These are phyloP conservation scores for Sthenelais limicola DNA, from an alignment of 2,888 invertebrate species.

Conservation along the genomic window DNA sequence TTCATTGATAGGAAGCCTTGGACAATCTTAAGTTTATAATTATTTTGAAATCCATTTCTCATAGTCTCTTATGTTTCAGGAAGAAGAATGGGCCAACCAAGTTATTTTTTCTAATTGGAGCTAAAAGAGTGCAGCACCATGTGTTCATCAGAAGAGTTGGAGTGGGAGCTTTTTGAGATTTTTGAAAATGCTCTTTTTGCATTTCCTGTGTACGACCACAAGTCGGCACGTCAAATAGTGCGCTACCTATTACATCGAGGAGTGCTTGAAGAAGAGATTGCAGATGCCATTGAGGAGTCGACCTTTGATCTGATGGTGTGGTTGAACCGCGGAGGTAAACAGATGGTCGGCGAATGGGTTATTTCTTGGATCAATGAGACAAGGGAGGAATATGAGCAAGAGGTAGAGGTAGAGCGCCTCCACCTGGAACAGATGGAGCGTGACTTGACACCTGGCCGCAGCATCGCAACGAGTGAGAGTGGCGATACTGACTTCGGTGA, in stretches of 20 bases:
- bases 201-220: constrained; percentile 54
- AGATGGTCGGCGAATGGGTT: constrained; percentile 54
- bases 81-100: too few species aligned
- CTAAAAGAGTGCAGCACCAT: too few species aligned
- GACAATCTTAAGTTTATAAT: too few species aligned
- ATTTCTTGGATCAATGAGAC: constrained; percentile 53
- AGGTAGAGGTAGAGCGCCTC: constrained; percentile 27
- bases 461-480: constrained; percentile 1
- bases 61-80: too few species aligned
- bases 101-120: too few species aligned
- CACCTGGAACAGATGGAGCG: constrained; percentile 8
- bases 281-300: constrained; percentile 52
- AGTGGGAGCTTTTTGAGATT: constrained; percentile 53
- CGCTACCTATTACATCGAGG: constrained; percentile 41
- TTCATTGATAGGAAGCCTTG: too few species aligned
- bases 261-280: constrained; percentile 51
- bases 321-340: constrained; percentile 49
- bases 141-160: constrained; percentile 54
- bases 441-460: background rate
- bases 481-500: constrained; percentile 8
- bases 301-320: constrained; percentile 49
- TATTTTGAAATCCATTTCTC: too few species aligned
- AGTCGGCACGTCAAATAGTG: constrained; percentile 48
- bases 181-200: constrained; percentile 52
- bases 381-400: constrained; percentile 48